Evolutionary conservation across 2,888 invertebrate genomes (phyloP).

Genomic region (Pristionchus exspectatus): DNA sequence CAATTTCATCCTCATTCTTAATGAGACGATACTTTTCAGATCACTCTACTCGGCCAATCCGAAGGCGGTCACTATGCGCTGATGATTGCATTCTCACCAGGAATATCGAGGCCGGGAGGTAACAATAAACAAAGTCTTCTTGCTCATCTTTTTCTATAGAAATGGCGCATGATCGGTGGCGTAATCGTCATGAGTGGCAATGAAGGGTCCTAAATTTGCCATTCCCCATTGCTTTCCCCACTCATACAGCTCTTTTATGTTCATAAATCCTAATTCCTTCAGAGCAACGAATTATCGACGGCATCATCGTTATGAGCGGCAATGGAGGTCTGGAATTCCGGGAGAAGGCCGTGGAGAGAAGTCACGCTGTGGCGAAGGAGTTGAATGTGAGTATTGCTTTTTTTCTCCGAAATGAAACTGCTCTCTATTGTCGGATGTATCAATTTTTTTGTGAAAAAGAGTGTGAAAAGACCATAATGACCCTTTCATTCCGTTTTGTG

Average conservation of each 20-base stretch:
- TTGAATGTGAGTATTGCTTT: not conserved
- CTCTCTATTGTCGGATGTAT: too few relatives aligned
- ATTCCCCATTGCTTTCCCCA: too few relatives aligned
- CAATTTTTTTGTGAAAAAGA: too few relatives aligned
- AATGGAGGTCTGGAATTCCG: not conserved
- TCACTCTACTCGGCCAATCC: conserved; percentile 15
- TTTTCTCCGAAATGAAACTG: too few relatives aligned
- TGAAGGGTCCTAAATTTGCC: too few relatives aligned
- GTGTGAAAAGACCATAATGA: too few relatives aligned
- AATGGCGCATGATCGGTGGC: too few relatives aligned
- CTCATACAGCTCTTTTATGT: not conserved
- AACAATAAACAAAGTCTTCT: too few relatives aligned
- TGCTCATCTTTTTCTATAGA: too few relatives aligned
- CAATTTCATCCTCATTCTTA: not conserved
- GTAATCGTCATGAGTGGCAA: too few relatives aligned
- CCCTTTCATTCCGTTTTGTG: too few relatives aligned
- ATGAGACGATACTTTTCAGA: not conserved
- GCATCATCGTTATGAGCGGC: conserved; percentile 4
- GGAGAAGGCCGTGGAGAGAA: not conserved
- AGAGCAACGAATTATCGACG: not conserved
- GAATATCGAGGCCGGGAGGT: conserved; percentile 28
- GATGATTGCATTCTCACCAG: conserved; percentile 1
- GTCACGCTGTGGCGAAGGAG: not conserved
- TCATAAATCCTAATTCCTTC: not conserved
- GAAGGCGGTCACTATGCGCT: not conserved